These are phyloP conservation scores for Catonia carolina DNA, from an alignment of 2,888 invertebrate species.

Conservation along the genomic window DNA sequence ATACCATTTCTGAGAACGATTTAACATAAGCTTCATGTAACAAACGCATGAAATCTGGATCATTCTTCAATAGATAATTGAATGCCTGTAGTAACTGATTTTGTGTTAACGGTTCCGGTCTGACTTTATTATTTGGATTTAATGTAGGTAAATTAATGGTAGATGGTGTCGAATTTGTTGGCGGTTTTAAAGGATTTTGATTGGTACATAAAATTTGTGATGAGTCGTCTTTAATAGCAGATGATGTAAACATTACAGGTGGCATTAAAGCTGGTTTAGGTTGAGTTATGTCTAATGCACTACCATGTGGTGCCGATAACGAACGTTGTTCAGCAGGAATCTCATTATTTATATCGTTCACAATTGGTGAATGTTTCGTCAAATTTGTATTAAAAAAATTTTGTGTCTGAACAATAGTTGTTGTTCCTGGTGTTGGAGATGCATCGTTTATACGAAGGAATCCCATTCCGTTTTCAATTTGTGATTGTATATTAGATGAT, in stretches of 20 bases:
- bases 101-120: slow-evolving; percentile 71
- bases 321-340: slow-evolving; percentile 22
- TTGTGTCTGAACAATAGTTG: slow-evolving; percentile 32
- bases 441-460: slow-evolving; percentile 50
- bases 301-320: slow-evolving; percentile 33
- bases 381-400: slow-evolving; percentile 47
- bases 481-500: slow-evolving; percentile 12
- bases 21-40: slow-evolving; percentile 89
- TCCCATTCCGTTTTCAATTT: slow-evolving; percentile 49
- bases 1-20: slow-evolving; percentile 62
- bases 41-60: slow-evolving; percentile 80
- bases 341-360: slow-evolving; percentile 2
- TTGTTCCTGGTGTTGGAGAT: slow-evolving; percentile 20
- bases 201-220: slow-evolving; percentile 13
- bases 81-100: slow-evolving; percentile 86
- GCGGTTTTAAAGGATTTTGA: slow-evolving; percentile 18
- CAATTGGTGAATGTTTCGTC: slow-evolving; percentile 32
- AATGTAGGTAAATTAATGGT: slow-evolving; percentile 17
- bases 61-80: slow-evolving; percentile 77
- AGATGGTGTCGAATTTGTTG: slow-evolving; percentile 19
- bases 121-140: slow-evolving; percentile 34
- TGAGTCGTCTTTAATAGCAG: slow-evolving; percentile 38
- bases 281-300: slow-evolving; percentile 36
- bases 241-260: slow-evolving; percentile 74
- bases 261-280: slow-evolving; percentile 67